Evolutionary conservation across 2,888 invertebrate species (phyloP), one percentile per base, ranked within the genome.

Genomic region (Philhelius pedissequus): DNA sequence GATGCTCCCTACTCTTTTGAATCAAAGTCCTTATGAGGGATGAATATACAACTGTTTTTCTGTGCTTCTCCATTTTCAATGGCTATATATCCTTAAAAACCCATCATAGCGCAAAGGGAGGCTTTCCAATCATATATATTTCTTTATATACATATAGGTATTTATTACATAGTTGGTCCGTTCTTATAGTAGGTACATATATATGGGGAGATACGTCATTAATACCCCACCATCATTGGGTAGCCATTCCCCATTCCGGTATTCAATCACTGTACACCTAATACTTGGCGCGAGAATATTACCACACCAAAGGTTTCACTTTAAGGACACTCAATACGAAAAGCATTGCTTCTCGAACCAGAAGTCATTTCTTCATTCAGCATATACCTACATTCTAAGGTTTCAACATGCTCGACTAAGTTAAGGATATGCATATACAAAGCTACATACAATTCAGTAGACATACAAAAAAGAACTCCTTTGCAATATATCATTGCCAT

Each of bases 361-460:
- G 74, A 83, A 83, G 73, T 74, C 82, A 83, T 73, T 77, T 56
- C 83, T 83, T 83, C 79, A 79, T 83, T 83, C 66, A 79, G 64
- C 73, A 83, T n/a, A n/a, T n/a, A n/a, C n/a, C n/a, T n/a, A n/a
- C 74, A 75, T 79, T 79, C 79, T 74, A 74, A 43, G 79, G 74
- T 69, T 74, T 83, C 79, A 64, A 22, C 38, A 79, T 82, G 68
- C 75, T 70, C 35, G 48, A 71, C 75, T 64, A 48, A 64, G 32
- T 60, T 60, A 56, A 64, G 69, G 27, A 43, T 32, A 48, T 15
- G 4, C 8, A 7, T 25, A 27, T 8, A n/a, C 7, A 9, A 0
- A 30, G 18, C 11, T 18, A 1, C 13, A 62, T n/a, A 45, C n/a
- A 62, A 27, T 40, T 32, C 32, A 20, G 13, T 48, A 48, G 45